These are phyloP conservation scores for Ctenosaura bakeri DNA, from an alignment of 2,797 vertebrate genomes.

Conservation along the genomic window DNA sequence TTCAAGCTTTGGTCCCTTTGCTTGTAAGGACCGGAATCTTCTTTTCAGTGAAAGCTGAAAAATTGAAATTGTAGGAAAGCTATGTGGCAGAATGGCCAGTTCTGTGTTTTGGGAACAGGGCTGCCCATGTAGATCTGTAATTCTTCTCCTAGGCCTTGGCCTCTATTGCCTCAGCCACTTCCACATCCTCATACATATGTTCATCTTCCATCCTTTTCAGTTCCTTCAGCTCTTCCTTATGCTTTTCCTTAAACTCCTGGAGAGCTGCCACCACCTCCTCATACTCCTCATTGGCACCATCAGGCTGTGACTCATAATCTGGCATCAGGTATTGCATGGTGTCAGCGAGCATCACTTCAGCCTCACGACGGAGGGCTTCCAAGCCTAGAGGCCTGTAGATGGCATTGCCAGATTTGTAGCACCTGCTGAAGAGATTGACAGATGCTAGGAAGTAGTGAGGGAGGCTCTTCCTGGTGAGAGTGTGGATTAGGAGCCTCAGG, in stretches of 20 bases:
- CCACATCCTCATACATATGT: slow-evolving; percentile 10
- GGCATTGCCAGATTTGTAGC: neutral
- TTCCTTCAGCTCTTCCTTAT: slow-evolving; percentile 27
- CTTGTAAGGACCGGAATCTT: neutral
- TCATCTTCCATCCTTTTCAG: slow-evolving; percentile 38
- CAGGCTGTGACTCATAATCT: too few species aligned
- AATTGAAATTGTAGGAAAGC: neutral
- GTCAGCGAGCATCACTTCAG: slow-evolving; percentile 5
- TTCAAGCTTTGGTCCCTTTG: neutral
- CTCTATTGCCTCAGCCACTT: neutral
- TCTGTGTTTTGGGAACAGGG: neutral
- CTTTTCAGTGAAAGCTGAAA: neutral
- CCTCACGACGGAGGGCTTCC: neutral
- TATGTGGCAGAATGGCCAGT: neutral
- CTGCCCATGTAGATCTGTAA: too few species aligned
- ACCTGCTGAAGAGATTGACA: slow-evolving; percentile 28
- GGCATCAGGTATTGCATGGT: neutral
- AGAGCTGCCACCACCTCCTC: neutral
- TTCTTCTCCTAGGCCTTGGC: neutral
- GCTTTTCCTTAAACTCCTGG: neutral
- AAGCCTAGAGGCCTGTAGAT: neutral
- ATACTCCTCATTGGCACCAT: neutral
- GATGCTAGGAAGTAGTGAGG: slow-evolving; percentile 36
- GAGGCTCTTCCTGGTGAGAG: neutral
- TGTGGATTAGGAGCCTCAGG: neutral